phyloP scores from a whole-genome alignment of 2,113 vertebrate species.

The Micronisus gabar region DNA sequence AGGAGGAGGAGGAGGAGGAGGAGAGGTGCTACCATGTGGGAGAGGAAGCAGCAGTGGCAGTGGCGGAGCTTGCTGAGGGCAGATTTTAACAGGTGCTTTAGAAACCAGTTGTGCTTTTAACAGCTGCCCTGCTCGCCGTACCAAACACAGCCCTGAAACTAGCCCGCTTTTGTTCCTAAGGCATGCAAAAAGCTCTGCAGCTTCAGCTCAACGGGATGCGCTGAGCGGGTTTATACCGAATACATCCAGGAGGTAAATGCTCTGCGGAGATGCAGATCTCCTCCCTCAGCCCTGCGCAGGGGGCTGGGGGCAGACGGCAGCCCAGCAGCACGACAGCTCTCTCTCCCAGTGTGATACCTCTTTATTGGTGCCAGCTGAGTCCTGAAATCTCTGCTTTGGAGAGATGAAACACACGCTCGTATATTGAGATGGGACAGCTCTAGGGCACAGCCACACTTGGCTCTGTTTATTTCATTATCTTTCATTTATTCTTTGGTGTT shows the following conservation, averaged over 20 bases:
- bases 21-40: not conserved
- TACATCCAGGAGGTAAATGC: not conserved
- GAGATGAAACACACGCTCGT: not conserved
- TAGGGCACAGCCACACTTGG: conserved; percentile 31
- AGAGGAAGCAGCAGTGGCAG: not conserved
- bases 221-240: no score
- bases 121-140: not conserved
- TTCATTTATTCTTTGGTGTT: conserved; percentile 33
- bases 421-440: conserved; percentile 2
- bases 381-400: conserved; percentile 11
- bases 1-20: not conserved
- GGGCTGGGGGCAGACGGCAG: not conserved
- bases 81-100: not conserved
- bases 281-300: not conserved
- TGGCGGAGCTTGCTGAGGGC: not conserved
- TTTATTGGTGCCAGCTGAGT: conserved; percentile 49
- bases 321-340: not conserved
- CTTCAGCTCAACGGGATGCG: not conserved
- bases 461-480: conserved; percentile 38
- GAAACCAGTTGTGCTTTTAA: not conserved
- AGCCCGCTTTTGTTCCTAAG: not conserved
- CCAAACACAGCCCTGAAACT: not conserved
- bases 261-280: not conserved
- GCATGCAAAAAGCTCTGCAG: not conserved
- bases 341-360: not conserved